Evolutionary conservation across 2,888 invertebrate species (phyloP).

Genomic region (Sinotaia quadrata): DNA sequence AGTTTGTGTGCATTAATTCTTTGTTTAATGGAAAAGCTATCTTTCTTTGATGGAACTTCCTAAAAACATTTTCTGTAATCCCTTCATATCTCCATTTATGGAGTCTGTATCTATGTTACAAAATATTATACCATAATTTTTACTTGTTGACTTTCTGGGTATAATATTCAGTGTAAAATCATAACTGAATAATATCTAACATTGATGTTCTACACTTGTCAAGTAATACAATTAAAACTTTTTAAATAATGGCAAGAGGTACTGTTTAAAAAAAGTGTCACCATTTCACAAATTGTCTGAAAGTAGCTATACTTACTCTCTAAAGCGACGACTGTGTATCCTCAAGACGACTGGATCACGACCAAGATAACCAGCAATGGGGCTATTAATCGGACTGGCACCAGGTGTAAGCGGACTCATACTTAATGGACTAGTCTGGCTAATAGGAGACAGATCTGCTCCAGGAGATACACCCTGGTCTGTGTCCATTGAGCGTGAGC

Average conservation of each 20-base stretch:
- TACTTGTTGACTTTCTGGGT: no score
- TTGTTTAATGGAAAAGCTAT: no score
- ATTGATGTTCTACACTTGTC: no score
- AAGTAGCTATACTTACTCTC: slow-evolving; percentile 68
- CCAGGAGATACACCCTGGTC: slow-evolving; percentile 42
- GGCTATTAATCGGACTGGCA: slow-evolving; percentile 66
- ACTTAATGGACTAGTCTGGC: slow-evolving; percentile 69
- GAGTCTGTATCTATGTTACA: no score
- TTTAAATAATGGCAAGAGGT: neutral
- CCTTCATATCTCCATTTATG: no score
- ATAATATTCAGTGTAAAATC: no score
- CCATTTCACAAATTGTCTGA: neutral
- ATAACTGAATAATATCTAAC: neutral
- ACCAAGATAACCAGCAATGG: slow-evolving; percentile 59
- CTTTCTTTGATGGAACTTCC: no score
- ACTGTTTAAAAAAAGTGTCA: neutral
- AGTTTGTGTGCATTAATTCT: no score
- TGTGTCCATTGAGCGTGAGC: slow-evolving; percentile 53
- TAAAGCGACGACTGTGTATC: slow-evolving; percentile 72
- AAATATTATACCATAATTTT: no score
- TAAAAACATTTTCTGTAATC: no score
- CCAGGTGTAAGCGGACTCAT: slow-evolving; percentile 69
- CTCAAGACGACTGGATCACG: slow-evolving; percentile 59
- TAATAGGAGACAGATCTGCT: slow-evolving; percentile 70
- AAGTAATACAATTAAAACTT: neutral